Conservation (phyloP, 1,140 invertebrate genomes). For the Zeugodacus cucurbitae region DNA sequence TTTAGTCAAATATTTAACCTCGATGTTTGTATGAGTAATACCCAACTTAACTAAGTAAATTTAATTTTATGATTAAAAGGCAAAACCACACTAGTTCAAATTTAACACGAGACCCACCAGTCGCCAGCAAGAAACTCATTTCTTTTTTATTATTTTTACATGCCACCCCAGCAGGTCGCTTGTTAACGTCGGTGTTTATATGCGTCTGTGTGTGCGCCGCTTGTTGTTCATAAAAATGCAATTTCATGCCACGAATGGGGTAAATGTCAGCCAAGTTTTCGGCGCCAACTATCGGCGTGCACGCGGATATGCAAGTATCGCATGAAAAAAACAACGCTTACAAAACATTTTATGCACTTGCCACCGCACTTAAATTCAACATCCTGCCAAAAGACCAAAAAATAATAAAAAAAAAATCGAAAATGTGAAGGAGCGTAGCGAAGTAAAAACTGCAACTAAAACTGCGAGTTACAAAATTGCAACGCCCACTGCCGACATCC, state of each 20-base stretch:
- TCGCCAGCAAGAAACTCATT: too few relatives aligned
- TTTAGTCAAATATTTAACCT: too few relatives aligned
- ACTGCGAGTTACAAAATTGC: not conserved
- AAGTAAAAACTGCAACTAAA: not conserved
- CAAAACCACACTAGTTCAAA: too few relatives aligned
- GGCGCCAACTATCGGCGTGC: constrained; percentile 1
- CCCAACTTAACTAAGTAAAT: too few relatives aligned
- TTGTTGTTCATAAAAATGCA: not conserved
- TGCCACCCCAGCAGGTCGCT: too few relatives aligned
- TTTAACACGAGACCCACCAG: too few relatives aligned
- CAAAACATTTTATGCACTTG: constrained; percentile 25
- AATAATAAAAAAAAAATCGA: not conserved
- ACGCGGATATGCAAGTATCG: not conserved
- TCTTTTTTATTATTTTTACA: too few relatives aligned
- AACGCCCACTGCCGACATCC: not conserved
- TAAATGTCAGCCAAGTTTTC: constrained; percentile 23
- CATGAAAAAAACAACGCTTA: not conserved
- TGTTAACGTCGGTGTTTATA: too few relatives aligned
- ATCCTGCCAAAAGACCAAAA: not conserved
- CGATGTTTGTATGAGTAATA: too few relatives aligned
- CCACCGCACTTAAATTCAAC: constrained; percentile 4
- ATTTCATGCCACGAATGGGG: not conserved
- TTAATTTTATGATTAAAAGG: too few relatives aligned
- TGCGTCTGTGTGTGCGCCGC: not conserved
- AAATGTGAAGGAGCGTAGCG: not conserved